Base-by-base conservation (phyloP, 2,113 vertebrate species). In the Dermatemys mawii region DNA sequence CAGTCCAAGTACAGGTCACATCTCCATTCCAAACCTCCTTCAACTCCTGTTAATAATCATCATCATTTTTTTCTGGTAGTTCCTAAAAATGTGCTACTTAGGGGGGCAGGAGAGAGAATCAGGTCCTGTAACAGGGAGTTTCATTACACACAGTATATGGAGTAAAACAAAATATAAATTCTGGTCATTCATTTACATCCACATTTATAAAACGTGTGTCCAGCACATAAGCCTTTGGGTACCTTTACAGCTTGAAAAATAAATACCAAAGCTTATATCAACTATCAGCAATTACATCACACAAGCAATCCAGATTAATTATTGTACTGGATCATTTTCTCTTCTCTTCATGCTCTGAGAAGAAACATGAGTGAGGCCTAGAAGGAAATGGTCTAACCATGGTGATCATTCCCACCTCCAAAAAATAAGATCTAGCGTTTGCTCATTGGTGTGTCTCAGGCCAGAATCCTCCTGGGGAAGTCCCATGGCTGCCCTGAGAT, bases 71-170 rank as follows among this genome's bases (percentile, higher is more conserved):
- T 76, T 86, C 44, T 14, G 67, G 27, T 38, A 75, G n/a, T 67
- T n/a, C 81, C 0, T 0, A 26, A 21, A n/a, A 17, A 1, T 78
- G 49, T 88, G 49, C 32, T n/a, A 81, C 57, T 53, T 83, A 13
- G 86, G 94, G 82, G 81, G 53, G 32, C 91, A 51, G 22, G 76
- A 6, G 86, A 87, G 83, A 67, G 22, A 41, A 41, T 73, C 5
- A 5, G n/a, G 38, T 41, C 22, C n/a, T 70, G 14, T 24, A 22
- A 41, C 17, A 35, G 32, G n/a, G n/a, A 38, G 9, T 73, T 73
- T n/a, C n/a, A 73, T 11, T 41, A 19, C 53, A 41, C 1, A 14
- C 1, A 86, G 19, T 46, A 78, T 83, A 9, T 27, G 78, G 54
- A 35, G 7, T 54, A 51, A 88, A 88, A 55, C 5, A 50, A 89